Evolutionary conservation across 2,888 invertebrate species (phyloP).

Genomic region (Chrysotoxum bicinctum): DNA sequence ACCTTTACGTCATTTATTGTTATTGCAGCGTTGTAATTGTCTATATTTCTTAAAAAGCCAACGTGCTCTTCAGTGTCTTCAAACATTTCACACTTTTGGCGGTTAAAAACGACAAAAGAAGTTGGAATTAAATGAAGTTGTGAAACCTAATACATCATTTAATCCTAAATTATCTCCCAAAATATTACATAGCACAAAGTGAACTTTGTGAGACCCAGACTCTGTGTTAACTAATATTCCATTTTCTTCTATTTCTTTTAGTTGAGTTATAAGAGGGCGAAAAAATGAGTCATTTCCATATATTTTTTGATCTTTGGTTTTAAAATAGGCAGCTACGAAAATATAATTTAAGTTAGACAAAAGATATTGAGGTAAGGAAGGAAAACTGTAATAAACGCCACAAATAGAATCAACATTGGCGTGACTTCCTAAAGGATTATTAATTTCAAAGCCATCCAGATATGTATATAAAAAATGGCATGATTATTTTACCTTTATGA

Average conservation of each 20-base stretch:
- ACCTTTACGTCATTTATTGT: constrained; percentile 34
- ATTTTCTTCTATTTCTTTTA: constrained; percentile 49
- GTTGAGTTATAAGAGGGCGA: constrained; percentile 32
- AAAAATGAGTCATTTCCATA: constrained; percentile 57
- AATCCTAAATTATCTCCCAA: too few relatives aligned
- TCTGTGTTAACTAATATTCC: constrained; percentile 37
- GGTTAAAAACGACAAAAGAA: constrained; percentile 58
- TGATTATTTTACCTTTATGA: constrained; percentile 34
- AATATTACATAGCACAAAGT: constrained; percentile 44
- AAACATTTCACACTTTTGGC: constrained; percentile 43
- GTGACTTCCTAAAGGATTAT: constrained; percentile 61
- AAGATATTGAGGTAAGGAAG: constrained; percentile 48
- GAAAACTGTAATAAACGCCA: constrained; percentile 58
- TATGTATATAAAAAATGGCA: constrained; percentile 45
- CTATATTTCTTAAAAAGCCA: constrained; percentile 11
- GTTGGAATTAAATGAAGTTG: too few relatives aligned
- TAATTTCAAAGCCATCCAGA: constrained; percentile 51
- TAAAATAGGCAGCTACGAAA: constrained; percentile 55
- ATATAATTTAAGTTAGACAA: constrained; percentile 55
- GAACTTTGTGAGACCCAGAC: constrained; percentile 20
- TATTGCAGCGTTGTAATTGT: constrained; percentile 8
- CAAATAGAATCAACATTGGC: constrained; percentile 55
- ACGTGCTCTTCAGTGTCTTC: not conserved
- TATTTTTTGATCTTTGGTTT: constrained; percentile 39
- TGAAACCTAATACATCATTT: too few relatives aligned